Percentiles rank a stretch among this genome's conserved stretches.
Evolutionary conservation across 2,888 invertebrate species (phyloP).

Genomic region (Blera fallax): DNA sequence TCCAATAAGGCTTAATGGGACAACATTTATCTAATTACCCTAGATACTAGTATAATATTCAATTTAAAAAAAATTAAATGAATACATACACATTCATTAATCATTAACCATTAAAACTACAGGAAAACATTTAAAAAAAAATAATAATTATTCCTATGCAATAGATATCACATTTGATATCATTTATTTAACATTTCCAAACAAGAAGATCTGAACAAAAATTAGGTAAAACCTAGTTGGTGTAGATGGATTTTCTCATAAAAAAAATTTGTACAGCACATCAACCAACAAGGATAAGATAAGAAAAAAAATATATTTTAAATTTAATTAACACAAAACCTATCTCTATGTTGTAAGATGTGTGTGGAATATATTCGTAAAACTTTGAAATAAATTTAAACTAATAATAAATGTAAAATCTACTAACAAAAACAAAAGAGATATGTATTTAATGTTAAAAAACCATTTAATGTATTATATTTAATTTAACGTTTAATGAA

Average conservation of each 20-base stretch:
- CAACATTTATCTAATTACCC: not conserved
- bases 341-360: slow-evolving; percentile 9
- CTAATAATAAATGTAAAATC: not conserved
- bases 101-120: not conserved
- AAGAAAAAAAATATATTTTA: not conserved
- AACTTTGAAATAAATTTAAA: not conserved
- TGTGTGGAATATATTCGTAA: not conserved
- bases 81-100: no score
- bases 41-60: not conserved
- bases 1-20: not conserved
- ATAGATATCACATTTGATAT: not conserved
- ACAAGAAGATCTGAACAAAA: not conserved
- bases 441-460: not conserved
- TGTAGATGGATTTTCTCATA: not conserved
- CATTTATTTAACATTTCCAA: no score
- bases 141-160: not conserved
- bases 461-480: not conserved
- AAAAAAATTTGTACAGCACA: slow-evolving; percentile 13
- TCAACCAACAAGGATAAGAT: not conserved
- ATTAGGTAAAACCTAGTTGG: not conserved
- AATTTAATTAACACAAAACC: not conserved
- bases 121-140: not conserved
- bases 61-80: not conserved
- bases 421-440: not conserved
- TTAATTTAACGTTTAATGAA: not conserved